Evolutionary conservation across 2,888 invertebrate species (phyloP).

Genomic region (Ferrisia virgata): DNA sequence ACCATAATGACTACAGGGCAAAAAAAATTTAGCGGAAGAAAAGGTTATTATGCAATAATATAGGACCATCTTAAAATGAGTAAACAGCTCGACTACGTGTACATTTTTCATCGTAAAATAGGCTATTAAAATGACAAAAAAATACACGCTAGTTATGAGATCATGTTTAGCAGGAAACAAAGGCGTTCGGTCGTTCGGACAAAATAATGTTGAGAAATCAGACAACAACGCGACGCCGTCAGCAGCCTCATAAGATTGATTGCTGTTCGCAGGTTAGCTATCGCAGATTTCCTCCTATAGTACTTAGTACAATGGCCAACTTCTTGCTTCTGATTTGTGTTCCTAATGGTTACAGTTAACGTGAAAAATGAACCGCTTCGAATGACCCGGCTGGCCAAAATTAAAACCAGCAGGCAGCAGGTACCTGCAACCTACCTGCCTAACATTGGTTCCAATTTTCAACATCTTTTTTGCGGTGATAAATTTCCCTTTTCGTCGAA

Average conservation of each 20-base stretch:
- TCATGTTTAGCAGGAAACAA: not conserved
- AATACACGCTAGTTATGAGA: not conserved
- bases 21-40: not conserved
- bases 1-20: not conserved
- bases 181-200: not conserved
- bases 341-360: constrained; percentile 21
- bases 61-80: not conserved
- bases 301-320: not conserved
- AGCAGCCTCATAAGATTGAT: constrained; percentile 27
- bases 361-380: constrained; percentile 21
- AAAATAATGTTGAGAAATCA: not conserved
- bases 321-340: constrained; percentile 15
- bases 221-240: constrained; percentile 8
- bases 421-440: no score
- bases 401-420: constrained; percentile 23
- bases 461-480: not conserved
- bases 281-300: not conserved
- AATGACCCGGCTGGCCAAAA: not conserved
- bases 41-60: not conserved
- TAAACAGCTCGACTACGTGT: not conserved
- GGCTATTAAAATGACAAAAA: constrained; percentile 13
- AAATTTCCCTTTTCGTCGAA: not conserved
- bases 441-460: not conserved
- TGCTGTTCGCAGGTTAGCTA: constrained; percentile 28
- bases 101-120: constrained; percentile 18